phyloP scores from a whole-genome alignment of 2,113 vertebrate species.

The Desmodus rotundus region DNA sequence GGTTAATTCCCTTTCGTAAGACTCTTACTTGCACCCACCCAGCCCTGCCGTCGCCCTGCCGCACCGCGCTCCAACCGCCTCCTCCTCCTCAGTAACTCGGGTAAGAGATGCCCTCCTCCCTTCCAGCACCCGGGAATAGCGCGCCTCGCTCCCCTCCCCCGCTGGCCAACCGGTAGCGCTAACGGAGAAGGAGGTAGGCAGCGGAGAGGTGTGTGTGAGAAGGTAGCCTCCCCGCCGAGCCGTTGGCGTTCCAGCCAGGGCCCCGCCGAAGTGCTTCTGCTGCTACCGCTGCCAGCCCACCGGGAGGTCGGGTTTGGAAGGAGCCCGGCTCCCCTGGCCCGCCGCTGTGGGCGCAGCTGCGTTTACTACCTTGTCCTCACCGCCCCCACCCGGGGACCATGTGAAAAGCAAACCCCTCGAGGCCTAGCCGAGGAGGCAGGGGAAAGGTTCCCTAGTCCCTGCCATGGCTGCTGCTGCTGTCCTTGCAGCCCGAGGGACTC shows the following conservation, averaged over 20 bases:
- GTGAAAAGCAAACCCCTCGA: conserved; percentile 64
- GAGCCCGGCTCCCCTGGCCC: not conserved
- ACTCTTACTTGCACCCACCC: conserved; percentile 69
- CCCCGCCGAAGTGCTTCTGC: not conserved
- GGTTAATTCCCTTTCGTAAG: conserved; percentile 74
- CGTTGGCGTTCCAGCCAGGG: not conserved
- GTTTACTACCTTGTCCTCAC: conserved; percentile 18
- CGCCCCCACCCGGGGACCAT: conserved; percentile 48
- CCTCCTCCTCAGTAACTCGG: conserved; percentile 74
- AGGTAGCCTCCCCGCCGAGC: conserved; percentile 15
- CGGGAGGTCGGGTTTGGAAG: not conserved
- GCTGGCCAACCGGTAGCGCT: conserved; percentile 71
- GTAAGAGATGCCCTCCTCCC: conserved; percentile 68
- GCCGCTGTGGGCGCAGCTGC: not conserved
- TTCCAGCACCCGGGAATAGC: conserved; percentile 63
- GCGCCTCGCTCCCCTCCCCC: conserved; percentile 71
- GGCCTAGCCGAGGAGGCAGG: conserved; percentile 64
- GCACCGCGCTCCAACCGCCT: conserved; percentile 65
- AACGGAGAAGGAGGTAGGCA: conserved; percentile 68
- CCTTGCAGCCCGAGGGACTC: conserved; percentile 46
- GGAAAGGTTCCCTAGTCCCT: conserved; percentile 53
- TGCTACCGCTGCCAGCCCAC: not conserved
- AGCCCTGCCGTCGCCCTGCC: conserved; percentile 66
- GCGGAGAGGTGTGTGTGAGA: conserved; percentile 7
- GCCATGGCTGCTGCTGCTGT: conserved; percentile 42